These are phyloP conservation scores for Synanthedon tipuliformis DNA, from an alignment of 2,888 invertebrate species.

Conservation along the genomic window DNA sequence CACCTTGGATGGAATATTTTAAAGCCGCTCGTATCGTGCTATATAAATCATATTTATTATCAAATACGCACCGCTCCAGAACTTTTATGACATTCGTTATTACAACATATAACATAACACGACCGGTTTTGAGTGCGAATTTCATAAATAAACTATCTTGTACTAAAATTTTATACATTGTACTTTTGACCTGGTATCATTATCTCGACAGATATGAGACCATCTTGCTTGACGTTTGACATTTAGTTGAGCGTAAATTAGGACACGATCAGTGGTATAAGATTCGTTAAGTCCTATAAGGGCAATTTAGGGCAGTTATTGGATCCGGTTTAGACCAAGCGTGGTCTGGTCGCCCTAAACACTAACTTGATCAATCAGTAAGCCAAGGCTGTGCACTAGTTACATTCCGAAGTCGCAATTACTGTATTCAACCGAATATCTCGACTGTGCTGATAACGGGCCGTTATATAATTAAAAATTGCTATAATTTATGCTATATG, in stretches of 20 bases:
- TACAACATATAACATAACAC: constrained; percentile 7
- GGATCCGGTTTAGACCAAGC: constrained; percentile 45
- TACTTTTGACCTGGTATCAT: constrained; percentile 34
- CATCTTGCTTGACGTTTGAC: constrained; percentile 24
- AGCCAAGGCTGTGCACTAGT: constrained; percentile 37
- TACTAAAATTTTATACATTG: constrained; percentile 16
- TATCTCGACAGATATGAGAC: constrained; percentile 35
- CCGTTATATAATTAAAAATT: no score
- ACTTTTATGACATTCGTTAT: constrained; percentile 12
- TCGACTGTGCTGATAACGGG: no score
- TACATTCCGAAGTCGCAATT: constrained; percentile 8
- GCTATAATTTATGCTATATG: no score
- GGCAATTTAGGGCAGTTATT: constrained; percentile 43
- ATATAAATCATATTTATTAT: constrained; percentile 23
- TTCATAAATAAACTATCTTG: constrained; percentile 9
- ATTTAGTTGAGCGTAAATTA: constrained; percentile 11
- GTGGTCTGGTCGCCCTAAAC: constrained; percentile 30
- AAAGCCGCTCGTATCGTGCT: constrained; percentile 8
- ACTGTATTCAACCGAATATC: background rate
- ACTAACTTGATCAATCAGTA: constrained; percentile 31
- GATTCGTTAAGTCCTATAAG: constrained; percentile 25
- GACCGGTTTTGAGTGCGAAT: constrained; percentile 1
- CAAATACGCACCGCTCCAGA: constrained; percentile 8
- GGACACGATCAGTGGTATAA: background rate
- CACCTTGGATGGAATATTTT: constrained; percentile 7